Conservation (phyloP, 2,888 invertebrate species). For the Allolobophora icterica region DNA sequence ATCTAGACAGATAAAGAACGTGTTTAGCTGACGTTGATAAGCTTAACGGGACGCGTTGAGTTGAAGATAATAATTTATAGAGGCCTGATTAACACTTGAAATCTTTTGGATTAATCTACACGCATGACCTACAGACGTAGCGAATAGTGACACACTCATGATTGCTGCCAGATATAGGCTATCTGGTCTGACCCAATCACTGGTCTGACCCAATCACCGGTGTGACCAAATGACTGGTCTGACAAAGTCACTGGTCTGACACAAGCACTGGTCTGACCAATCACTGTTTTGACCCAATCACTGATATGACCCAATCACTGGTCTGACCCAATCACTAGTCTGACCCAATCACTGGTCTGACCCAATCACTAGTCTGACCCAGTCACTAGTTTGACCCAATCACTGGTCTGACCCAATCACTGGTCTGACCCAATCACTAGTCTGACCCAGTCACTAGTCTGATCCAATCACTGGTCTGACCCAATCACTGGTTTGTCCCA, state of each 20-base stretch:
- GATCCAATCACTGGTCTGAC: background rate
- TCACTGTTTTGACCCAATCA: background rate
- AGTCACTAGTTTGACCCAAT: background rate
- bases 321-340: background rate
- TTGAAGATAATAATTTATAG: background rate
- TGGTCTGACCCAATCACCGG: background rate
- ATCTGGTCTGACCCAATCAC: background rate
- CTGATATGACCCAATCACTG: background rate
- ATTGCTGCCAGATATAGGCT: background rate
- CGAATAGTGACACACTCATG: background rate
- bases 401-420: background rate
- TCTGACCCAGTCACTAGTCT: too few relatives aligned
- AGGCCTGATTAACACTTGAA: background rate
- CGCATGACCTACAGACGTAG: background rate
- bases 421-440: background rate
- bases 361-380: too few relatives aligned
- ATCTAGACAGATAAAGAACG: background rate
- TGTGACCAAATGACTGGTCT: too few relatives aligned
- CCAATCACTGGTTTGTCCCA: too few relatives aligned
- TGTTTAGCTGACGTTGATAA: background rate
- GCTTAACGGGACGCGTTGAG: background rate
- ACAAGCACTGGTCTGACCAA: background rate
- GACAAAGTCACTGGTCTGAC: background rate
- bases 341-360: background rate
- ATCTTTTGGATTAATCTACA: background rate